Evolutionary conservation across 2,797 vertebrate species (phyloP), one percentile per base, ranked within the genome.

Genomic region (Gephyroberyx darwinii): DNA sequence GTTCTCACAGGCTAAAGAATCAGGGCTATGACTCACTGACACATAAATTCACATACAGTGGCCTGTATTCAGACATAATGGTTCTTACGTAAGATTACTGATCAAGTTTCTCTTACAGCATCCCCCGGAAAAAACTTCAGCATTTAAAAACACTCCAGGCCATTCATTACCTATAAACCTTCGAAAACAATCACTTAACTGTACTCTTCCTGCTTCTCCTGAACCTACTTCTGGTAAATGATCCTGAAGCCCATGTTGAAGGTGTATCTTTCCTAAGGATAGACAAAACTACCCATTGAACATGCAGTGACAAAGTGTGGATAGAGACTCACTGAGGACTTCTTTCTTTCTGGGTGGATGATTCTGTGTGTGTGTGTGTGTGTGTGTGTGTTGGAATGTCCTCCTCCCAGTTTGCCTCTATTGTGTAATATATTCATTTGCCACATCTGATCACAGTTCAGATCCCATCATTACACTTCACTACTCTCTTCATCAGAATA

Each of bases 261-360:
- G 63, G 70, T 66, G 50, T 1, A 5, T 33, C 16, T 6, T 55
- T 72, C 45, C 78, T 4, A 31, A 57, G 9, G 5, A n/a, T 14
- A 50, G 17, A 5, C 50, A 48, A 33, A 76, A 33, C 33, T 45
- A 37, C 58, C 66, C 37, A 61, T 16, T 12, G 37, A 20, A 20
- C 20, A 67, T 20, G 72, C 0, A 61, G 63, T 81, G 62, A 64
- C 73, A 20, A 26, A 26, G 69, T 59, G 81, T 77, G 81, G 74
- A 75, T 17, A 45, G 65, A 65, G 63, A 78, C 80, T 54, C 78
- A 70, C 81, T 17, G 82, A 79, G 78, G 58, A 79, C 55, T 59
- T 65, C 81, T 84, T 87, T 85, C 78, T 77, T 47, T 79, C 88
- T 84, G 86, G 82, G 83, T 71, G 78, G 86, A 78, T 78, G 84